Conservation (phyloP, 2,113 vertebrate genomes). For the Ovibos moschatus region DNA sequence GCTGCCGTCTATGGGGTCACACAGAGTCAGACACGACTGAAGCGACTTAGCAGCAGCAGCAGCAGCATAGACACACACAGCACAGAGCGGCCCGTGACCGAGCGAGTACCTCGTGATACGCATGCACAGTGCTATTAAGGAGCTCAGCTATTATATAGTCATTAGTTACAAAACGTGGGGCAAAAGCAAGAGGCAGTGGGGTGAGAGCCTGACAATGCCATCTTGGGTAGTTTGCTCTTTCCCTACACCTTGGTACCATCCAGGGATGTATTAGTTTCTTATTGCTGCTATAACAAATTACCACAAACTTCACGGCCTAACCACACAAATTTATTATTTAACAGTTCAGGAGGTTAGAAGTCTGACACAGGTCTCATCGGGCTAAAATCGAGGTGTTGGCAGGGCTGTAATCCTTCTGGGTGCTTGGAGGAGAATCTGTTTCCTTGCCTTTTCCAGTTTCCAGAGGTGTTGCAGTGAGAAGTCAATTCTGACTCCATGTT, state of each 20-base stretch:
- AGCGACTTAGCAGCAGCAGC: too few relatives aligned
- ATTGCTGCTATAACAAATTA: background rate
- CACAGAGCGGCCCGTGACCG: accelerated
- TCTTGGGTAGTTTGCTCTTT: background rate
- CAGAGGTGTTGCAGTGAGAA: background rate
- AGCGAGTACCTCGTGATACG: background rate
- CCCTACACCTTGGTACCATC: background rate
- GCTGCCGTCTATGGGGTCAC: too few relatives aligned
- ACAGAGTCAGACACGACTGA: too few relatives aligned
- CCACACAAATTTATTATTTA: background rate
- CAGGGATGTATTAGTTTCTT: background rate
- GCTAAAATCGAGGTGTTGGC: background rate
- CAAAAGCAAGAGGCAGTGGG: background rate
- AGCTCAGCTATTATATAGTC: background rate
- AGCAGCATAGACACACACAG: too few relatives aligned
- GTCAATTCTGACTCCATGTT: background rate
- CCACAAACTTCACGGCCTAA: background rate
- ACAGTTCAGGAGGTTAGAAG: background rate
- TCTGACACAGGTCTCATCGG: background rate
- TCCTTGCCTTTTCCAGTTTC: background rate
- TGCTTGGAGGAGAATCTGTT: background rate
- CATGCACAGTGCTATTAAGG: background rate
- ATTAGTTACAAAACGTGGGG: background rate
- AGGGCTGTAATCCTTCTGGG: background rate
- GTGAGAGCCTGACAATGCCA: background rate